Base-by-base conservation (phyloP, 2,888 invertebrate genomes). In the Lamellibrachia satsuma region DNA sequence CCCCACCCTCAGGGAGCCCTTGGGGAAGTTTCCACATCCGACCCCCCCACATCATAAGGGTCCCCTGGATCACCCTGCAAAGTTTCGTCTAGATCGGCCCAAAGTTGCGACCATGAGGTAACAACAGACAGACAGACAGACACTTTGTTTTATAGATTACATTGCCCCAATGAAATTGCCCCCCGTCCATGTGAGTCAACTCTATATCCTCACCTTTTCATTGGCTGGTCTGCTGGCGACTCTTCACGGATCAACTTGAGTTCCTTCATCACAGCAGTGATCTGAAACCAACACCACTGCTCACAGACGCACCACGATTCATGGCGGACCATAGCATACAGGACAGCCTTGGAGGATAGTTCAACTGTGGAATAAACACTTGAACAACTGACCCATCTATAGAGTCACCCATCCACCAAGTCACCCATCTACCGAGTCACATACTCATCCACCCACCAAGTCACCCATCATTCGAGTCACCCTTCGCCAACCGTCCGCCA, bases 211-310 rank as follows among this genome's bases (percentile, higher is more conserved):
- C 92, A 93, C 93, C 93, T 93, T 91, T 94, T 94, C 92, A 93
- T 91, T 15, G 93, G 93, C 11, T 90, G 75, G 51, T 90, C 52
- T 55, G 57, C 52, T 11, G 90, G 39, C 0, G 93, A 94, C 93
- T 94, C 11, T 93, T 93, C 92, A 52, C 94, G 94, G 51, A 95
- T 94, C 27, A 93, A 92, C 51, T 93, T 91, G 27, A 96, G 90
- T 93, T 95, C 94, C 52, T 94, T 94, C 94, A 96, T 92, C 22
- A 95, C 94, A 39, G 94, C 94, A 57, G 94, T 93, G 60, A 95
- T 94, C 95, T 95, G 94, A 51, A 94, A 94, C 92, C 27, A 51
- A 92, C 22, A 75, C 8, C 22, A 90, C 9, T 51, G 27, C 2
- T 52, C 7, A 52, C 11, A 92, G 27, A n/a, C 8, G 91, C 52